Base-by-base conservation (phyloP, 2,113 vertebrate genomes). In the Microcebus ravelobensis region DNA sequence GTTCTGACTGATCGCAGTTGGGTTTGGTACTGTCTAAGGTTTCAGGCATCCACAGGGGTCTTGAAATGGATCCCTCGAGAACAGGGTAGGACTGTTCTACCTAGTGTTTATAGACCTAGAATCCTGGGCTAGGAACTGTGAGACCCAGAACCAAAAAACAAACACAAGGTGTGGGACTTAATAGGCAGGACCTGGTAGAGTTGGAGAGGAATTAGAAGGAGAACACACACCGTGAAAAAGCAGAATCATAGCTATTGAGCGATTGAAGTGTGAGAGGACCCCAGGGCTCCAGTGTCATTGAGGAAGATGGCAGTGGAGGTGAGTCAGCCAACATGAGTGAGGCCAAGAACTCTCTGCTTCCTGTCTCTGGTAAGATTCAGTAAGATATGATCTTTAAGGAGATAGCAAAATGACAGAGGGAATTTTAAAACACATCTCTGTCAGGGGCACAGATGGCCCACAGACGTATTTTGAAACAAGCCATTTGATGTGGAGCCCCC, bases 231-330 rank as follows among this genome's bases (percentile, higher is more conserved):
- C 42, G 45, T 13, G 55, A 10, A 36, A 79, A 34, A 21, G 2
- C 6, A 39, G 76, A 39, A 21, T 52, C 15, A 8, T 48, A 87
- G n/a, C 5, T 59, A 11, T 42, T 15, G 27, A 59, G n/a, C 9
- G 6, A 8, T 23, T 0, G 0, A n/a, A 4, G 4, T 29, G 5
- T 21, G 3, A n/a, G 4, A 80, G 74, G 31, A 61, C 11, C 27
- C 25, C 23, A 17, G 34, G 8, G 3, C 55, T 84, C 17, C 1
- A 0, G 0, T 27, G 45, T 13, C 82, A 31, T 14, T 1, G 34
- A 84, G 18, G 42, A 87, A 79, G 5, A 23, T 84, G 2, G 6
- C 0, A 17, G 23, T 0, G 31, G 42, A 15, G 23, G 3, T 0
- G 11, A 92, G 52, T 61, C 34, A 25, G 17, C 15, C 74, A 76